Evolutionary conservation across 2,797 vertebrate genomes (phyloP).

Genomic region (Neosalanx taihuensis): DNA sequence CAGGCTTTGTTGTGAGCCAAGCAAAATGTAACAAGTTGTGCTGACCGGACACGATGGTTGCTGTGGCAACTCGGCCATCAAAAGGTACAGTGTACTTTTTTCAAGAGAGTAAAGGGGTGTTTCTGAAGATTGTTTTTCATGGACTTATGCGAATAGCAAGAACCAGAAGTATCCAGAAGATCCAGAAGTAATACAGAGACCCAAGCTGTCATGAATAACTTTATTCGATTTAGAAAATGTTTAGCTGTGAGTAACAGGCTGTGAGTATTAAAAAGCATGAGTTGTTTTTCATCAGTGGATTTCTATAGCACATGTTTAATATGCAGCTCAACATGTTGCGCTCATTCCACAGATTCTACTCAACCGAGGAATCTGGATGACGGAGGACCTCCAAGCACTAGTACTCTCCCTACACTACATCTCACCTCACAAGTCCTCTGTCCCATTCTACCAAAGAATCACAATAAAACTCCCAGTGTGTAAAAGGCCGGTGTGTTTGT

Average conservation of each 20-base stretch:
- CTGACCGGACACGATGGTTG: constrained; percentile 10
- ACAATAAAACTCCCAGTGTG: no score
- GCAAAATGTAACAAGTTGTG: neutral
- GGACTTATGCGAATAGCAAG: constrained; percentile 20
- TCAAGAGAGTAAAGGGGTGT: constrained; percentile 1
- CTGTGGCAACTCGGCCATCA: constrained; percentile 10
- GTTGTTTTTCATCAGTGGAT: neutral
- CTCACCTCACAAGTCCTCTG: no score
- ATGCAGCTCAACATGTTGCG: constrained; percentile 25
- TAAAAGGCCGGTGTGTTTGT: no score
- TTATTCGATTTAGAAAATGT: constrained; percentile 27
- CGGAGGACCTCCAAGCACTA: no score
- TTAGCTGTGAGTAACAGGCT: neutral
- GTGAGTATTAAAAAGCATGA: neutral
- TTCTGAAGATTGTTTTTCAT: neutral
- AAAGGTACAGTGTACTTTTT: neutral
- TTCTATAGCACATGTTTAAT: constrained; percentile 23
- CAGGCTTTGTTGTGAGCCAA: no score
- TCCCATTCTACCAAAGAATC: no score
- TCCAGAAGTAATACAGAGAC: constrained; percentile 21
- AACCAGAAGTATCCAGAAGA: neutral
- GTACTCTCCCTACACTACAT: no score
- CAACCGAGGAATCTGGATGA: neutral
- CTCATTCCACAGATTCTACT: neutral
- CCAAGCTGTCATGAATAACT: constrained; percentile 43